A percentile compares a stretch with the other conserved stretches of the same genome.
Evolutionary conservation across 2,113 vertebrate species (phyloP).

Genomic region (Pygoscelis antarcticus): DNA sequence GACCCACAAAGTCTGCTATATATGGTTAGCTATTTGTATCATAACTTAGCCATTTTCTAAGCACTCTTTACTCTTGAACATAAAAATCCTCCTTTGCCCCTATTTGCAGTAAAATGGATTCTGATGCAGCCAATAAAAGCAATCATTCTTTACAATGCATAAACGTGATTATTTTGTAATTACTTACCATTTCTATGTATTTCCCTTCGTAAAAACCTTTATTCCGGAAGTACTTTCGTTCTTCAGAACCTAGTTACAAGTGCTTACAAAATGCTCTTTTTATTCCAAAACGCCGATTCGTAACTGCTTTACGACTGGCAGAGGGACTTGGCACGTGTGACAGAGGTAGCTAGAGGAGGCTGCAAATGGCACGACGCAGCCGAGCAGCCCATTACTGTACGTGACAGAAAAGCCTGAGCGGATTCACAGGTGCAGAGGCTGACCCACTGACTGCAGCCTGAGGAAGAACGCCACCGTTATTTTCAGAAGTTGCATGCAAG

Average conservation of each 20-base stretch:
- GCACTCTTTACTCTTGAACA: background rate
- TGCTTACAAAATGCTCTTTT: background rate
- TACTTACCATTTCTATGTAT: slow-evolving; percentile 16
- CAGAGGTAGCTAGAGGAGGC: background rate
- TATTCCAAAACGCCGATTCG: background rate
- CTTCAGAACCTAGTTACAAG: background rate
- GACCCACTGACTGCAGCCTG: background rate
- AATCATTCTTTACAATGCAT: background rate
- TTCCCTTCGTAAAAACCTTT: background rate
- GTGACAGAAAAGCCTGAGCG: background rate
- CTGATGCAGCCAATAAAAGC: background rate
- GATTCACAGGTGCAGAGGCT: slow-evolving; percentile 30
- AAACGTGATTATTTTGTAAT: background rate
- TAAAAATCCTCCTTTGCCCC: background rate
- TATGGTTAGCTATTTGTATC: background rate
- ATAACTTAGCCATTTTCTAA: background rate
- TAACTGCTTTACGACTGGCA: background rate
- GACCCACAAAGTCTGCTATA: background rate
- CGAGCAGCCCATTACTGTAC: background rate
- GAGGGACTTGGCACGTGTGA: background rate
- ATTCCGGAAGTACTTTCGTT: background rate
- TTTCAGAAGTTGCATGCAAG: slow-evolving; percentile 15
- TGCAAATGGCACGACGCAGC: background rate
- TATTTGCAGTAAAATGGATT: background rate
- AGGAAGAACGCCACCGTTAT: background rate